Base-by-base conservation (phyloP, 2,888 invertebrate species). In the Conops quadrifasciatus region DNA sequence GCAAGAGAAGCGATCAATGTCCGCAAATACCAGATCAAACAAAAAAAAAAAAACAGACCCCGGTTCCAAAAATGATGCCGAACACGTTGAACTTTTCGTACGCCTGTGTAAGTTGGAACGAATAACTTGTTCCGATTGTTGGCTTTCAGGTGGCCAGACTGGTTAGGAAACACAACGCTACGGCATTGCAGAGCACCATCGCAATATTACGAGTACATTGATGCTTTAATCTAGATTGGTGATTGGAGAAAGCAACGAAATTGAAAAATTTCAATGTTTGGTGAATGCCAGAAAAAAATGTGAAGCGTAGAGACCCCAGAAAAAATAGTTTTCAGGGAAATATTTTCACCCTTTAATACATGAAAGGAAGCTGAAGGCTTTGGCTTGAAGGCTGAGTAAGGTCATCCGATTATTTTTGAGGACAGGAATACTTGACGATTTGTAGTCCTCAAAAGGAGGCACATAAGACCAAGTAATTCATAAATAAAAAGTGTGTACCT, bases 61-160 rank as follows among this genome's bases (percentile, higher is more conserved):
- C 16, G 28, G 58, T 24, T 3, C 24, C 28, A 13, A 58, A 36
- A 58, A 26, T 58, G 58, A 53, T 53, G 24, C 53, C 4, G 5
- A 21, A n/a, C 24, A 53, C n/a, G 9, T 36, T 7, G 9, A 36
- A 36, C 36, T 36, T 36, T 7, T 36, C 36, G 36, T 36, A 36
- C 26, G 58, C 28, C 56, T 56, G 28, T 9, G 21, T 58, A 21
- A 3, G 16, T 26, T 58, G 21, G 36, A 7, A 36, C 24, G 28
- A 58, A 28, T 13, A 67, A 67, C 59, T 49, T 59, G 59, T 28
- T 58, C 45, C 58, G 56, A 67, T 67, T n/a, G 58, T 56, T 45
- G 15, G 13, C 26, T 56, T 58, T 67, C 56, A 13, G 58, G 56
- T 43, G 43, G 3, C 24, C 43, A 24, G 56, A 66, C 56, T 66